Evolutionary conservation across 2,797 vertebrate species (phyloP).

Genomic region (Lateolabrax maculatus): DNA sequence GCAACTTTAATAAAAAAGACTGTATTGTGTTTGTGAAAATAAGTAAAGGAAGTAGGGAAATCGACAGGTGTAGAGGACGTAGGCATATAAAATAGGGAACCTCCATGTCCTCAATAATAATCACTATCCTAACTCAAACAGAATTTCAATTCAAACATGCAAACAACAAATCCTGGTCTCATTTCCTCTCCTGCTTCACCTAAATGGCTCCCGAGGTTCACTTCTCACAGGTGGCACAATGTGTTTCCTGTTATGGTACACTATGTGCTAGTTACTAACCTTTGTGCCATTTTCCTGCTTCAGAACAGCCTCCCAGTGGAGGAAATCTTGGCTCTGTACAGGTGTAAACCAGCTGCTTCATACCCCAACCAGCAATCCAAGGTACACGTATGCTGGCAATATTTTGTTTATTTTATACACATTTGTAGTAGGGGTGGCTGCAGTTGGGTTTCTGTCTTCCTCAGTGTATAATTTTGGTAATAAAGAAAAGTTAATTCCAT

Average conservation of each 20-base stretch:
- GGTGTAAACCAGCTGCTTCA: conserved; percentile 76
- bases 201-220: neutral
- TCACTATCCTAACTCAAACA: neutral
- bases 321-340: conserved; percentile 90
- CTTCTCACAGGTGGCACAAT: neutral
- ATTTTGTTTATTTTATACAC: no score
- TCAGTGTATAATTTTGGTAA: neutral
- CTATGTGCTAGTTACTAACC: neutral
- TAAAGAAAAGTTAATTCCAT: neutral
- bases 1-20: neutral
- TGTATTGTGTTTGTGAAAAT: neutral
- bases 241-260: neutral
- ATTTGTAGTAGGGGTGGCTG: neutral
- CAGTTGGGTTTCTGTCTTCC: neutral
- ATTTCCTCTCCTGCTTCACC: neutral
- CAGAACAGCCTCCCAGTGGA: conserved; percentile 89
- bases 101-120: neutral
- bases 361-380: conserved; percentile 76
- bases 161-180: neutral
- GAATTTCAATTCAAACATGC: neutral
- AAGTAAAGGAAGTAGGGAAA: neutral
- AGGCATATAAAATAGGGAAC: no score
- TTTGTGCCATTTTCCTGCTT: conserved; percentile 35
- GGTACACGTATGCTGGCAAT: conserved; percentile 70
- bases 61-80: neutral